These are phyloP conservation scores for Argyresthia albistria DNA, from an alignment of 2,888 invertebrate genomes.

Conservation along the genomic window DNA sequence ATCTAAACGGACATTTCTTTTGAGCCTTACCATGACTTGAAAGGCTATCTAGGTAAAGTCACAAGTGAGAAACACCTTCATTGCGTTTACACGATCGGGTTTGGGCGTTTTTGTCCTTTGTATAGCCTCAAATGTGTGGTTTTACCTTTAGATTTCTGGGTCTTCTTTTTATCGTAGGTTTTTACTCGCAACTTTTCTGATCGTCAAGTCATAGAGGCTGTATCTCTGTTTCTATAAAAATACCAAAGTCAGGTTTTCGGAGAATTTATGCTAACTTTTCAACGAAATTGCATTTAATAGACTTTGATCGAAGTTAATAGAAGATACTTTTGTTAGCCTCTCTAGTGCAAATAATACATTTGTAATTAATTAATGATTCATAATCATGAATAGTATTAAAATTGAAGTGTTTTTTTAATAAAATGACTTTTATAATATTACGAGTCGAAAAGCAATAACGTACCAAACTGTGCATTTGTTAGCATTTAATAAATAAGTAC, in stretches of 20 bases:
- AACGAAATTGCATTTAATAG: neutral
- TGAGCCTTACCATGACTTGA: too few relatives aligned
- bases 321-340: neutral
- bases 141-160: too few relatives aligned
- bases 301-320: too few relatives aligned
- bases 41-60: too few relatives aligned
- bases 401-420: slow-evolving; percentile 37
- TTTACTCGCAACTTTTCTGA: too few relatives aligned
- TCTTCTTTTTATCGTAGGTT: too few relatives aligned
- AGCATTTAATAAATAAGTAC: slow-evolving; percentile 59
- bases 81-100: too few relatives aligned
- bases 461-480: slow-evolving; percentile 68
- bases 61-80: too few relatives aligned
- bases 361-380: slow-evolving; percentile 20
- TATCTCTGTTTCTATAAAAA: neutral
- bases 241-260: slow-evolving; percentile 4
- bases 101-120: too few relatives aligned
- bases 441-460: slow-evolving; percentile 37
- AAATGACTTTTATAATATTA: slow-evolving; percentile 17
- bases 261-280: neutral
- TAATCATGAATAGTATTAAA: slow-evolving; percentile 28
- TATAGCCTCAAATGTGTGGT: too few relatives aligned
- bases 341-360: slow-evolving; percentile 28
- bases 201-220: too few relatives aligned
- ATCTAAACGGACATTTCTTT: too few relatives aligned